Percentiles rank a stretch among this genome's conserved stretches.
These are phyloP conservation scores for Rhabdornis inornatus DNA, from an alignment of 2,113 vertebrate genomes.

Conservation along the genomic window DNA sequence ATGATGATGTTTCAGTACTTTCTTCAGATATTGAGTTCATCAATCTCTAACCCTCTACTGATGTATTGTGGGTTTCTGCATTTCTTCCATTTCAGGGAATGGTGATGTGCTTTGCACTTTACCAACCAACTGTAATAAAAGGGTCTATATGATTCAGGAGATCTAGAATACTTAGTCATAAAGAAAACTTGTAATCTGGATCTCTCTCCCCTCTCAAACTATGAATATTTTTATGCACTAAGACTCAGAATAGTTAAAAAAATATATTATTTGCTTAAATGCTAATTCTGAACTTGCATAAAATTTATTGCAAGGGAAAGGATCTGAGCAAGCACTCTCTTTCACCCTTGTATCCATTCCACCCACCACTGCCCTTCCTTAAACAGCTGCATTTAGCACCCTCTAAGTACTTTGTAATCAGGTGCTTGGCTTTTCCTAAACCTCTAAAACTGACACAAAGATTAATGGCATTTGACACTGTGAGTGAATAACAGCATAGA, in stretches of 20 bases:
- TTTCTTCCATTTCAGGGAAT: not conserved
- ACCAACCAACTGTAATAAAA: not conserved
- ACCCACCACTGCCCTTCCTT: not conserved
- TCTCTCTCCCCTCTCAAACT: not conserved
- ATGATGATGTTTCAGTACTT: conserved; percentile 35
- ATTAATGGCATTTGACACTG: conserved; percentile 66
- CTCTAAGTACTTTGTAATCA: conserved; percentile 70
- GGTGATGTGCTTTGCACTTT: not conserved
- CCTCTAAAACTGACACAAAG: conserved; percentile 68
- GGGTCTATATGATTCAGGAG: not conserved
- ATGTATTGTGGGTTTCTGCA: not conserved
- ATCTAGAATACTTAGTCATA: not conserved
- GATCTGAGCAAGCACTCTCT: not conserved
- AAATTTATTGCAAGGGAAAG: not conserved
- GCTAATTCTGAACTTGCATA: not conserved
- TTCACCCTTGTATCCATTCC: not conserved
- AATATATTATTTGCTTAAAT: not conserved
- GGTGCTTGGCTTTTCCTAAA: conserved; percentile 50
- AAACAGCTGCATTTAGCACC: conserved; percentile 42
- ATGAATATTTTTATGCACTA: not conserved
- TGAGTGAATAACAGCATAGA: conserved; percentile 63
- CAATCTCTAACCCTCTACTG: not conserved
- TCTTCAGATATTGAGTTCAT: conserved; percentile 32
- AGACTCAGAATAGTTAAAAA: not conserved
- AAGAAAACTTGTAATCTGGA: not conserved